Conservation (phyloP, 2,888 invertebrate genomes). For the Ochropleura plecta region DNA sequence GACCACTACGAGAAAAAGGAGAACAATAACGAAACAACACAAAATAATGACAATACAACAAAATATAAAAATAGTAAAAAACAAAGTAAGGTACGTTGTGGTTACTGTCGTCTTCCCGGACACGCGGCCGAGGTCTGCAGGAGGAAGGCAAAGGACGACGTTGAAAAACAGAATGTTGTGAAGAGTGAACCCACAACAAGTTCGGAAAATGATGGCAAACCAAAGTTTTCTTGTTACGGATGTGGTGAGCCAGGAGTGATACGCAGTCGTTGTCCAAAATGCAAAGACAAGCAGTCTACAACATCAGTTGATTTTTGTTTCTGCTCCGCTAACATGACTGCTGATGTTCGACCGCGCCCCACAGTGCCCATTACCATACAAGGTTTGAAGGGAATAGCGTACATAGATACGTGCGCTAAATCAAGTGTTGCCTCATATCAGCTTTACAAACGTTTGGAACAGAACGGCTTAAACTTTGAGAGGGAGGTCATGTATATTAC, state of each 20-base stretch:
- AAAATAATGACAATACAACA: conserved; percentile 3
- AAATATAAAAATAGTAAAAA: conserved; percentile 18
- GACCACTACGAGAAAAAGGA: neutral
- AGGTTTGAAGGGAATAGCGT: conserved; percentile 26
- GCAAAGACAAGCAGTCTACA: no score
- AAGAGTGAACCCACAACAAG: neutral
- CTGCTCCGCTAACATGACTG: conserved; percentile 6
- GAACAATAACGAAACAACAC: neutral
- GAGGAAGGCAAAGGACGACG: no score
- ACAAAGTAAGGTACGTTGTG: conserved; percentile 22
- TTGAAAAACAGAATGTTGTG: neutral
- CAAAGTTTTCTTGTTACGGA: conserved; percentile 54
- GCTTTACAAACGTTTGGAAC: conserved; percentile 16
- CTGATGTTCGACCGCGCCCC: conserved; percentile 31
- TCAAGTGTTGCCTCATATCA: conserved; percentile 33
- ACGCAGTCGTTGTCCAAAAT: no score
- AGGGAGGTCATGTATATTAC: conserved; percentile 25
- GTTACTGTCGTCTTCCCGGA: no score
- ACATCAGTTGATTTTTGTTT: neutral
- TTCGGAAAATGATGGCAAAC: neutral
- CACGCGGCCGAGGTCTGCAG: no score
- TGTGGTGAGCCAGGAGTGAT: no score
- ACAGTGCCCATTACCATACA: conserved; percentile 24
- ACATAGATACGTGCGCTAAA: conserved; percentile 27
- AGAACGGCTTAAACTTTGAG: conserved; percentile 17